Base-by-base conservation (phyloP, 2,113 vertebrate species). In the Oxyura jamaicensis region DNA sequence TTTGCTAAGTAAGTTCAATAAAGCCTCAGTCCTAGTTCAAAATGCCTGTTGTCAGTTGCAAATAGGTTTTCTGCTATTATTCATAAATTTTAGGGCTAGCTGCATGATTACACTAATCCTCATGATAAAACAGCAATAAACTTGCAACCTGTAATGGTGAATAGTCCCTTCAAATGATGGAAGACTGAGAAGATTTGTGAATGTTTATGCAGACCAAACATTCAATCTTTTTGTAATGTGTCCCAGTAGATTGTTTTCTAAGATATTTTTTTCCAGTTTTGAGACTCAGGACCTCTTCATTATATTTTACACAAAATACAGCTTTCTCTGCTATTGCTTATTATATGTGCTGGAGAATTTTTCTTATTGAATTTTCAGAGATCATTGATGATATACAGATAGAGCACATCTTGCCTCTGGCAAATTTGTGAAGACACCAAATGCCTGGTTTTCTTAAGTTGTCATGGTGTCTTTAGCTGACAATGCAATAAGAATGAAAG, bases 11-110 rank as follows among this genome's bases (percentile, higher is more conserved):
- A 76, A 83, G 22, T n/a, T 55, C 42, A 65, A 50, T 39, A 79
- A 84, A 91, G 39, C 48, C 50, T 69, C 72, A 65, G 48, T 26
- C 33, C 73, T 75, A 89, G 87, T 63, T 91, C 71, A 85, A 85
- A 95, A 91, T 56, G 59, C 25, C 89, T 90, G n/a, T 46, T 92
- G 62, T 62, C 84, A 91, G 58, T 20, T 87, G 71, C 36, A 92
- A 85, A 79, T 58, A 85, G 63, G 63, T 31, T 76, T 90, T 85
- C 84, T 85, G 74, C 39, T 82, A 39, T 87, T 87, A 83, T 76
- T 89, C 48, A 91, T 69, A 59, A 46, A 50, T 58, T 69, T 79
- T 35, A 87, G 55, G 80, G 10, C 53, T 90, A 73, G 35, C 58
- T n/a, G 35, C 33, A 79, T 4, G 42, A 72, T 65, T 84, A 78